Evolutionary conservation across 1,140 invertebrate species (phyloP).

Genomic region (Pseudomyrmex cubaensis): DNA sequence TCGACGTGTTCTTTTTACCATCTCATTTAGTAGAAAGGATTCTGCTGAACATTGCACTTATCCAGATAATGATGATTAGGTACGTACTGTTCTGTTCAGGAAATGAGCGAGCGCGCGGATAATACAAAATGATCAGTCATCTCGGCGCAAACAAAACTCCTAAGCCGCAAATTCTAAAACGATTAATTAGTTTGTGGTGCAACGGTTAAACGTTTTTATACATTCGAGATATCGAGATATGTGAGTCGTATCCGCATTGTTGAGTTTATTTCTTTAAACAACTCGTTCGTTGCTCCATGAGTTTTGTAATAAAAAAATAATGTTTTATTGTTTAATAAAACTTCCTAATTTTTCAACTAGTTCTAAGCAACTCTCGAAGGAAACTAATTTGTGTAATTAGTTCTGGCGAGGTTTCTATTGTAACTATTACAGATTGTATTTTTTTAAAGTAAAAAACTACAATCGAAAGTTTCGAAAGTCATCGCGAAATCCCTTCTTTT

Average conservation of each 20-base stretch:
- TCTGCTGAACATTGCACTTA: neutral
- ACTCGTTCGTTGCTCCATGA: neutral
- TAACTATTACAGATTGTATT: too few species aligned
- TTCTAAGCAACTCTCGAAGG: too few species aligned
- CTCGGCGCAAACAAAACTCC: neutral
- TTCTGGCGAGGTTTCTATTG: too few species aligned
- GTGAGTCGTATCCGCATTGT: neutral
- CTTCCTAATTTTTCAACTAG: too few species aligned
- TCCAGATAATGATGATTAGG: constrained; percentile 1
- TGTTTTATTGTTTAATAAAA: too few species aligned
- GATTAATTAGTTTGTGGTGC: neutral
- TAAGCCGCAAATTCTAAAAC: neutral
- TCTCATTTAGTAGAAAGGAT: constrained; percentile 7
- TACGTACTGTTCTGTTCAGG: neutral
- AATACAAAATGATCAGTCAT: constrained; percentile 17
- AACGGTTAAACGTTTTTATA: neutral
- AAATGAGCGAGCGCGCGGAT: neutral
- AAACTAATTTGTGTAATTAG: too few species aligned
- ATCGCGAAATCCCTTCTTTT: neutral
- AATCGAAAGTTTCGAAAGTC: constrained; percentile 8
- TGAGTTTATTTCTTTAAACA: neutral
- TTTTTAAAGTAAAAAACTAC: too few species aligned
- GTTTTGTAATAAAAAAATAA: too few species aligned
- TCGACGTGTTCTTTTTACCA: neutral
- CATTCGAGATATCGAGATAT: neutral